Evolutionary conservation across 1,140 invertebrate species (phyloP).

Genomic region (Tyrophagus putrescentiae): DNA sequence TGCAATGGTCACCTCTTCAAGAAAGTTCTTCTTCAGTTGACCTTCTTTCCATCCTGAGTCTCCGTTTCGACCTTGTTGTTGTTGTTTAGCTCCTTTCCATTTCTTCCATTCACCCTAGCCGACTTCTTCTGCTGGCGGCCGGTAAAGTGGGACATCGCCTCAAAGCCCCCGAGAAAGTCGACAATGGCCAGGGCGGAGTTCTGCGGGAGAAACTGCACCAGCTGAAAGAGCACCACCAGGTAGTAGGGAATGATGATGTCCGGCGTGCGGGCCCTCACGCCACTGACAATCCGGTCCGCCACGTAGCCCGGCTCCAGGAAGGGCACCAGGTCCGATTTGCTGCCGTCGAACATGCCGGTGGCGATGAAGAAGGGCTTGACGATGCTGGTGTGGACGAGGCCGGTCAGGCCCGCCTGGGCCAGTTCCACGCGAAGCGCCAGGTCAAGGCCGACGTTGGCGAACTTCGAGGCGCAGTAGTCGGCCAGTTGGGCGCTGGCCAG

Average conservation of each 20-base stretch:
- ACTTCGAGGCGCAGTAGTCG: constrained; percentile 90
- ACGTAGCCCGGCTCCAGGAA: constrained; percentile 52
- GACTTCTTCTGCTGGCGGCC: constrained; percentile 1
- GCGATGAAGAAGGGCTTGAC: constrained; percentile 87
- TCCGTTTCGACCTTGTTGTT: no score
- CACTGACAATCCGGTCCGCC: constrained; percentile 61
- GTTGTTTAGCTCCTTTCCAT: not conserved
- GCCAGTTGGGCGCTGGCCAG: constrained; percentile 63
- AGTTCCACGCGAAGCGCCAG: constrained; percentile 66
- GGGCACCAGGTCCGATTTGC: constrained; percentile 10
- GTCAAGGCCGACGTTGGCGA: constrained; percentile 78
- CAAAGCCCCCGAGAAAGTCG: not conserved
- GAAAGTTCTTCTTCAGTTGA: no score
- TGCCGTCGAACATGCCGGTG: constrained; percentile 84
- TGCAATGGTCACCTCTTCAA: no score
- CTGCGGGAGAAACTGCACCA: constrained; percentile 1
- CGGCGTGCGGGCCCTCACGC: constrained; percentile 61
- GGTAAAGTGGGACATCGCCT: constrained; percentile 18
- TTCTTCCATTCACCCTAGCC: not conserved
- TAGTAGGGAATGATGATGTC: constrained; percentile 49
- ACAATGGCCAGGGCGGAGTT: not conserved
- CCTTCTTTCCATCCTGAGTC: no score
- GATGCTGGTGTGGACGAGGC: constrained; percentile 59
- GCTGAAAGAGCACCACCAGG: not conserved
- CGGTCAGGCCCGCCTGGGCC: constrained; percentile 36